Base-by-base conservation (phyloP, 2,888 invertebrate species). In the Dione vanillae region DNA sequence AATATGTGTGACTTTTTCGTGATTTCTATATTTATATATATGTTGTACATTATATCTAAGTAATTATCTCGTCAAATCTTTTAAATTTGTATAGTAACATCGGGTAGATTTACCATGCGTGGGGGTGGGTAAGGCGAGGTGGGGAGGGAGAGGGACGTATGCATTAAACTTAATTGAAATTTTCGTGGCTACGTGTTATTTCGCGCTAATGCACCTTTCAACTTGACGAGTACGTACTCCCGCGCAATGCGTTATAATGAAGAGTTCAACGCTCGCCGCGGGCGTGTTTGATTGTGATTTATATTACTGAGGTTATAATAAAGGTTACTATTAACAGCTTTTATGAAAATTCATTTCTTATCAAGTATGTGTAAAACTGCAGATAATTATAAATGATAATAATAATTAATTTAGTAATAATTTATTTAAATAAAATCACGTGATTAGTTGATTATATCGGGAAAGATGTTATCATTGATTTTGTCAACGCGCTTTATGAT, bases 111-210 rank as follows among this genome's bases (percentile, higher is more conserved):
- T 69, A 76, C 78, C 75, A 77, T 76, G 73, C 62, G 69, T 61
- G 73, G 67, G 75, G 69, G 65, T 69, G 72, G 54, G 67, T 70
- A 67, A 72, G 72, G 73, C 73, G 77, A 71, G 71, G 64, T 73
- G 67, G 62, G 62, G 69, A 68, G 72, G 71, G 67, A 73, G 73
- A 71, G 74, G 77, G 83, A 85, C 87, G 88, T 87, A 85, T 89
- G 89, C 88, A 90, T 89, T 88, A 85, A 89, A 85, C 71, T 87
- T 89, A 88, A 92, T 90, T 91, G 90, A 90, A 89, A 90, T 89
- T 90, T 91, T 89, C 83, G 89, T 85, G 86, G 86, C 81, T 87
- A 89, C 85, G 79, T 86, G 83, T 90, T 89, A 89, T 87, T 90
- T 87, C 82, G 86, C 86, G 82, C 86, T 88, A 89, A 87, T 89